These are phyloP conservation scores for Xestia xanthographa DNA, from an alignment of 2,888 invertebrate species.

Conservation along the genomic window DNA sequence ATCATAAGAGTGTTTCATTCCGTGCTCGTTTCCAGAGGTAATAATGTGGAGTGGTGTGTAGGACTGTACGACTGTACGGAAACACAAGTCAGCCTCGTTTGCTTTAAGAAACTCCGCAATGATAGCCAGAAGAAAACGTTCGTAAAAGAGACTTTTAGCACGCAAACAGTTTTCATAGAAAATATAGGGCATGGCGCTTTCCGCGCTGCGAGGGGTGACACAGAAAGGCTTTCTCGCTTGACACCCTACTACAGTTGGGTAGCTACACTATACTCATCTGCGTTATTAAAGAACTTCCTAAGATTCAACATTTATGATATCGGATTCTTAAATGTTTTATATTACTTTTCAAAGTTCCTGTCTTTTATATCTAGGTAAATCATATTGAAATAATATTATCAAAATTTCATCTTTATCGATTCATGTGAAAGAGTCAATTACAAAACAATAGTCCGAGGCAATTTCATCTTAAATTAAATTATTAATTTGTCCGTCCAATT, in stretches of 20 bases:
- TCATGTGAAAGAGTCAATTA: neutral
- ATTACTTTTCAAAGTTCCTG: conserved; percentile 17
- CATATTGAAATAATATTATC: neutral
- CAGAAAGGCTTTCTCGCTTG: conserved; percentile 84
- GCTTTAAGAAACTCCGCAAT: conserved; percentile 59
- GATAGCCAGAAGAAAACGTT: conserved; percentile 63
- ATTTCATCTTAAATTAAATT: conserved; percentile 10
- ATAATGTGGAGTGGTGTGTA: conserved; percentile 32
- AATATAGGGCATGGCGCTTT: conserved; percentile 83
- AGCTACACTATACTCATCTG: conserved; percentile 71
- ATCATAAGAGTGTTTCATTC: conserved; percentile 69
- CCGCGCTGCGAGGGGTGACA: conserved; percentile 81
- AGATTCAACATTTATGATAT: conserved; percentile 51
- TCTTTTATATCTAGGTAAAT: no score
- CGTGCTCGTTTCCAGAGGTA: conserved; percentile 32
- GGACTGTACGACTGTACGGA: neutral
- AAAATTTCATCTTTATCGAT: neutral
- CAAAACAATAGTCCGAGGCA: conserved; percentile 8
- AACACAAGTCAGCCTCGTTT: conserved; percentile 51
- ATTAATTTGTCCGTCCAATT: conserved; percentile 28
- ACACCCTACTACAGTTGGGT: conserved; percentile 69
- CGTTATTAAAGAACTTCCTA: conserved; percentile 76
- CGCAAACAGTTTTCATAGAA: conserved; percentile 83
- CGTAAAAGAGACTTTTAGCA: conserved; percentile 73
- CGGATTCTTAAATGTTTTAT: conserved; percentile 20